A percentile compares a stretch with the other conserved stretches of the same genome.
Conservation (phyloP, 2,797 vertebrate genomes). For the Alcedo atthis region DNA sequence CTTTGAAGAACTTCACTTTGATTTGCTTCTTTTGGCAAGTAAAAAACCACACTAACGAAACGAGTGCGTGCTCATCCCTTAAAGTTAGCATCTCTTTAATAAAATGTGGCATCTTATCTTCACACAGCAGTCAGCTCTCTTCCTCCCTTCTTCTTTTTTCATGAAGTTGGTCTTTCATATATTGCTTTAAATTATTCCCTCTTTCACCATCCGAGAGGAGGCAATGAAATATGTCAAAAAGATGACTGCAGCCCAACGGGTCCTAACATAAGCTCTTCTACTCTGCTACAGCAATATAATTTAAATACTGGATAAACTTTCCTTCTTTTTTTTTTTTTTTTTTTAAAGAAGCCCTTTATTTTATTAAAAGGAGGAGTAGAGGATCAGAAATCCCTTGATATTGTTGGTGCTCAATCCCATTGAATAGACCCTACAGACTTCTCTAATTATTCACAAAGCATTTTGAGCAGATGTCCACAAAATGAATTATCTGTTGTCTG, state of each 20-base stretch:
- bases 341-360: neutral
- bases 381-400: neutral
- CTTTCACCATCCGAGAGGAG: neutral
- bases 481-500: conserved; percentile 63
- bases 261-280: neutral
- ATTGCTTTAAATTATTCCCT: neutral
- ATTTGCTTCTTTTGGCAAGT: neutral
- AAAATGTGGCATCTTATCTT: neutral
- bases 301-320: neutral
- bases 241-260: neutral
- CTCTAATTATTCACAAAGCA: conserved; percentile 57
- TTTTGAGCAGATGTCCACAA: conserved; percentile 68
- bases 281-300: neutral
- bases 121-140: neutral
- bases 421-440: conserved; percentile 34
- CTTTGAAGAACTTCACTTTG: neutral
- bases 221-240: neutral
- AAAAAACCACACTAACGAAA: neutral
- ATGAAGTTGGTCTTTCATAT: neutral
- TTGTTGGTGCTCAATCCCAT: neutral
- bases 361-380: neutral
- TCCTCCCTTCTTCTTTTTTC: neutral
- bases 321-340: too few relatives aligned
- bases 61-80: neutral
- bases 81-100: neutral